Evolutionary conservation across 2,797 vertebrate species (phyloP).

Genomic region (Poecilia velifera): DNA sequence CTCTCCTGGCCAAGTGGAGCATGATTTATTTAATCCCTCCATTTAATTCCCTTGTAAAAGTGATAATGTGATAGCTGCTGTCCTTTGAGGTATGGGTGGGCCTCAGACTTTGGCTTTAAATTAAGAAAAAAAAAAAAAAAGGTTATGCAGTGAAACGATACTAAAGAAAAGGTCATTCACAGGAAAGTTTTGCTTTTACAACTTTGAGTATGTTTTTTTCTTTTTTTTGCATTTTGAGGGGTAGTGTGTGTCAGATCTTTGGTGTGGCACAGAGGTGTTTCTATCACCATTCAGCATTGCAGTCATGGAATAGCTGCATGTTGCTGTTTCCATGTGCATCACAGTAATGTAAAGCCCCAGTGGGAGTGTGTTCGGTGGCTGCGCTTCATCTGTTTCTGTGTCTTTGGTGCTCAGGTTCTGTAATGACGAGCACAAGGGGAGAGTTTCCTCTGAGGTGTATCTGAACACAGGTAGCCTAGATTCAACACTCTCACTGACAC

Average conservation of each 20-base stretch:
- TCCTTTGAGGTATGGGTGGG: conserved; percentile 16
- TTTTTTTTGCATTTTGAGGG: neutral
- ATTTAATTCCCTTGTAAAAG: conserved; percentile 60
- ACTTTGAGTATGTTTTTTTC: neutral
- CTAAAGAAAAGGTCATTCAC: neutral
- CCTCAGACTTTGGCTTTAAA: conserved; percentile 12
- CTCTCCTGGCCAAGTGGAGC: conserved; percentile 58
- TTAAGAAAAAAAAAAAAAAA: neutral
- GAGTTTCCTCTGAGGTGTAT: conserved; percentile 42
- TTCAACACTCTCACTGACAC: conserved; percentile 19
- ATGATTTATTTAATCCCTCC: conserved; percentile 63
- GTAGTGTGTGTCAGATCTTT: neutral
- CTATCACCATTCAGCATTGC: conserved; percentile 38
- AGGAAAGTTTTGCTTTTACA: neutral
- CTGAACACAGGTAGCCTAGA: conserved; percentile 42
- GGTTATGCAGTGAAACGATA: neutral
- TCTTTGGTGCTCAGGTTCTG: conserved; percentile 54
- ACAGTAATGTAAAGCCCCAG: conserved; percentile 46
- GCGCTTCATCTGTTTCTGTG: conserved; percentile 32
- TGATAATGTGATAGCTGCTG: conserved; percentile 29
- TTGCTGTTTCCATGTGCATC: conserved; percentile 60
- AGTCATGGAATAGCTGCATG: conserved; percentile 38
- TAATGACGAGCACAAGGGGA: conserved; percentile 60
- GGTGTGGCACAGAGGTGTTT: neutral
- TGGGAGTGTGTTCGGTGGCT: conserved; percentile 47